Evolutionary conservation across 1,140 invertebrate genomes (phyloP).

Genomic region (Drosophila bipectinata): DNA sequence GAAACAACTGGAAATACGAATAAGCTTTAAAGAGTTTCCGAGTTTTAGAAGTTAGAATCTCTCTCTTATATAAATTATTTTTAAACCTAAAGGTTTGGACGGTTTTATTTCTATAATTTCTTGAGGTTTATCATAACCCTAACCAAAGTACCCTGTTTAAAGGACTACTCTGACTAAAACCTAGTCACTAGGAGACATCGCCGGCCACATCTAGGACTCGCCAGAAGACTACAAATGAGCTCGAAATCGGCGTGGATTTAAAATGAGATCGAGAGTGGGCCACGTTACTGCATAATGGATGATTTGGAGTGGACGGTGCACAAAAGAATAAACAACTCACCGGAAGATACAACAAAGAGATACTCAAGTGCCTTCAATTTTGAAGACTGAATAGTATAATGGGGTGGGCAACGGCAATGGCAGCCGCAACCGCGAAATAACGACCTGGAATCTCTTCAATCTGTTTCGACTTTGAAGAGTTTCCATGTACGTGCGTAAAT

Average conservation of each 20-base stretch:
- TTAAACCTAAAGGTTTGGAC: too few species aligned
- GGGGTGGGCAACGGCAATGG: background rate
- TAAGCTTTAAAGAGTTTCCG: background rate
- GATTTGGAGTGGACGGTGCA: conserved; percentile 18
- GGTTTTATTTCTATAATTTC: too few species aligned
- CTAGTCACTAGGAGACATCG: background rate
- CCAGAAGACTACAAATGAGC: conserved; percentile 37
- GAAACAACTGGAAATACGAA: too few species aligned
- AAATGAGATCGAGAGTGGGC: conserved; percentile 42
- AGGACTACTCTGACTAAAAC: conserved; percentile 2
- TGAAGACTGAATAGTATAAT: conserved; percentile 14
- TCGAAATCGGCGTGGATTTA: conserved; percentile 23
- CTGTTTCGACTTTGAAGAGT: background rate
- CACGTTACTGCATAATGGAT: conserved; percentile 33
- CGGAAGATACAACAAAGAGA: conserved; percentile 24
- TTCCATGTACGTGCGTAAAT: conserved; percentile 2
- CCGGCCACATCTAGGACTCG: conserved; percentile 20
- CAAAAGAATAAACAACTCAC: conserved; percentile 3
- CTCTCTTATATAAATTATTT: too few species aligned
- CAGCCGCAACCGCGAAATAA: conserved; percentile 7
- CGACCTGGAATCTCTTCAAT: background rate
- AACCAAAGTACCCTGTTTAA: background rate
- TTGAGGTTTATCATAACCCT: background rate
- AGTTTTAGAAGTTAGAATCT: too few species aligned
- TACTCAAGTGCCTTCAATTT: conserved; percentile 13